A percentile compares a stretch with the other conserved stretches of the same genome.
phyloP scores from a whole-genome alignment of 2,113 vertebrate species.

The Phaethon lepturus region DNA sequence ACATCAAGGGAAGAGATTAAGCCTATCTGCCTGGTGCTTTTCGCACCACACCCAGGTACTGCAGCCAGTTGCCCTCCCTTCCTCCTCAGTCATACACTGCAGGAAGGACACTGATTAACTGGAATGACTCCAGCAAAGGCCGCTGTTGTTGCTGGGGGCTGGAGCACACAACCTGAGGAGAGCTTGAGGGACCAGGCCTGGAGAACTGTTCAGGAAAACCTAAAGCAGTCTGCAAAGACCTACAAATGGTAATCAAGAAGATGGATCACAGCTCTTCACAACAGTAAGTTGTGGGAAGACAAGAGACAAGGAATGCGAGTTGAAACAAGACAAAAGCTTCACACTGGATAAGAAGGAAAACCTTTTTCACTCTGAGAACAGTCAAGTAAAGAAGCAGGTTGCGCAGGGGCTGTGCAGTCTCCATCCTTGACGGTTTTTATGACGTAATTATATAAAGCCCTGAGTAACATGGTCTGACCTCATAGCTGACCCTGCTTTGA shows the following conservation, averaged over 20 bases:
- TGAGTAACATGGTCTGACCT: no score
- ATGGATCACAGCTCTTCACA: neutral
- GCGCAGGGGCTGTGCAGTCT: neutral
- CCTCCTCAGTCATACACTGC: neutral
- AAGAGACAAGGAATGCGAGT: neutral
- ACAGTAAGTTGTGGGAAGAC: neutral
- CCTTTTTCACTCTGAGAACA: neutral
- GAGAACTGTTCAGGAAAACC: neutral
- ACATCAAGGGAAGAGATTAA: neutral
- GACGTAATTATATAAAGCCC: no score
- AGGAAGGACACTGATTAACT: neutral
- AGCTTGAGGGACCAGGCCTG: neutral
- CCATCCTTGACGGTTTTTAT: no score
- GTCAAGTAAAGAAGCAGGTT: neutral
- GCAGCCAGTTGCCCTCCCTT: fast-evolving
- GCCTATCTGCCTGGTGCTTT: neutral
- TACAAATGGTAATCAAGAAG: neutral
- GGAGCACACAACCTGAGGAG: neutral
- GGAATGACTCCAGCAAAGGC: neutral
- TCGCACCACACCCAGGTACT: neutral
- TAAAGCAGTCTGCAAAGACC: neutral
- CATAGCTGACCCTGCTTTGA: neutral
- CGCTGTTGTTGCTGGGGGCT: neutral
- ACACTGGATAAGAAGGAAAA: neutral
- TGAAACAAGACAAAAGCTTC: neutral